A percentile compares a stretch with the other conserved stretches of the same genome.
These are phyloP conservation scores for Rachycentron canadum DNA, from an alignment of 2,797 vertebrate genomes.

Conservation along the genomic window DNA sequence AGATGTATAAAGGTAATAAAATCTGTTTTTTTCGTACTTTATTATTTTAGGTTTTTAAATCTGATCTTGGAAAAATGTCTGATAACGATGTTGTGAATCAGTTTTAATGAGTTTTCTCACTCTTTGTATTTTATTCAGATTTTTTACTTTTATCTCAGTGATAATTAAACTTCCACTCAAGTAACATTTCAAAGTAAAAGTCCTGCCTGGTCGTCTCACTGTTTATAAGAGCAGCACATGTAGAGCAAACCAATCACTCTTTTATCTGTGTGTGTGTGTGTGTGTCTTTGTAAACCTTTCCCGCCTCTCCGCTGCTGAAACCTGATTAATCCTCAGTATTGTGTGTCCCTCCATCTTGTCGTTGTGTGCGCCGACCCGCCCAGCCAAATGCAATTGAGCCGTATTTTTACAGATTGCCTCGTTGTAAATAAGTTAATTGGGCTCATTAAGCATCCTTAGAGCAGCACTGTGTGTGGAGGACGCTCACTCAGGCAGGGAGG, in stretches of 20 bases:
- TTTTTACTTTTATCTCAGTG: too few species aligned
- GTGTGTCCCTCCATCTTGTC: conserved; percentile 35
- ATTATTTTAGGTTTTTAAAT: too few species aligned
- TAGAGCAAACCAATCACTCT: background rate
- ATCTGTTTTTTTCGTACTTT: too few species aligned
- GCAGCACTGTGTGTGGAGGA: conserved; percentile 39
- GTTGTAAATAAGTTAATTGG: conserved; percentile 68
- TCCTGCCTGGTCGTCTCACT: background rate
- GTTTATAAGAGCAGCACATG: background rate
- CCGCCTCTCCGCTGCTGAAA: conserved; percentile 15
- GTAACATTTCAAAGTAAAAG: too few species aligned
- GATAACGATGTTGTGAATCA: too few species aligned
- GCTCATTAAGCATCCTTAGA: conserved; percentile 64
- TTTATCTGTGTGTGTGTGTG: background rate
- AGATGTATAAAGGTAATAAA: too few species aligned
- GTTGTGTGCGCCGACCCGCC: background rate
- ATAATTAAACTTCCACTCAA: too few species aligned
- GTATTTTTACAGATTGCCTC: conserved; percentile 57
- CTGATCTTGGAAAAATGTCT: too few species aligned
- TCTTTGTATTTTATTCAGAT: too few species aligned
- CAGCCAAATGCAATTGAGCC: conserved; percentile 36
- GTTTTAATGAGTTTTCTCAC: too few species aligned
- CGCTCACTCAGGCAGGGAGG: conserved; percentile 27
- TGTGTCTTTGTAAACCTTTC: conserved; percentile 2
- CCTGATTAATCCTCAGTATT: conserved; percentile 43